Evolutionary conservation across 2,113 vertebrate species (phyloP).

Genomic region (Rhombomys opimus): DNA sequence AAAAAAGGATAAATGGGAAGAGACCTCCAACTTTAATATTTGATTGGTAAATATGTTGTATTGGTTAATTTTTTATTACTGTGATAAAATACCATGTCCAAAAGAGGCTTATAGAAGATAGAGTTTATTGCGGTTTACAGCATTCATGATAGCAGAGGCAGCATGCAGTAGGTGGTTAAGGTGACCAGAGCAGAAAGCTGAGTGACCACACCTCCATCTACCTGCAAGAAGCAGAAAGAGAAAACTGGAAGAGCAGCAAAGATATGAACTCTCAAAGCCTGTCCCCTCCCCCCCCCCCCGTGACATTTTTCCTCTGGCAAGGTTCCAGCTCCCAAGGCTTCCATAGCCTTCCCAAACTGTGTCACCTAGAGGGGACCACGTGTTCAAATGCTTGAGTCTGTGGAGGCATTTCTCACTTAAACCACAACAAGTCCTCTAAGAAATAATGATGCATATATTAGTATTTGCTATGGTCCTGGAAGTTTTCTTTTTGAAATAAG

Average conservation of each 20-base stretch:
- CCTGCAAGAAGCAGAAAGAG: not conserved
- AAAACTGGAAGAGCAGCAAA: not conserved
- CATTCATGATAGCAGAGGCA: not conserved
- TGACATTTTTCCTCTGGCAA: not conserved
- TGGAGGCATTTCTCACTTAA: not conserved
- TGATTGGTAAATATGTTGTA: not conserved
- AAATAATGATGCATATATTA: not conserved
- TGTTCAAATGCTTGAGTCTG: not conserved
- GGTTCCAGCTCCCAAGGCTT: not conserved
- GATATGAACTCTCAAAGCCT: not conserved
- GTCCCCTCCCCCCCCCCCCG: no score
- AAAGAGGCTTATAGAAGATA: not conserved
- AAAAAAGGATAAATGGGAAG: no score
- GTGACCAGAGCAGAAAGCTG: not conserved
- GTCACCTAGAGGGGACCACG: not conserved
- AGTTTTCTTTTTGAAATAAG: conserved; percentile 39
- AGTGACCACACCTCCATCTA: not conserved
- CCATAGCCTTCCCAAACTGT: not conserved
- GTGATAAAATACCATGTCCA: not conserved
- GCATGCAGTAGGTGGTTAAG: no score
- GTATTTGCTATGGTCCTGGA: conserved; percentile 8
- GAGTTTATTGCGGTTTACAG: not conserved
- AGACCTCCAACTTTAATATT: conserved; percentile 15
- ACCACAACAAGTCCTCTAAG: not conserved
- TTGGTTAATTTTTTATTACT: not conserved